Percentiles rank a stretch among this genome's conserved stretches.
These are phyloP conservation scores for Anthophora plumipes DNA, from an alignment of 2,888 invertebrate species.

Conservation along the genomic window DNA sequence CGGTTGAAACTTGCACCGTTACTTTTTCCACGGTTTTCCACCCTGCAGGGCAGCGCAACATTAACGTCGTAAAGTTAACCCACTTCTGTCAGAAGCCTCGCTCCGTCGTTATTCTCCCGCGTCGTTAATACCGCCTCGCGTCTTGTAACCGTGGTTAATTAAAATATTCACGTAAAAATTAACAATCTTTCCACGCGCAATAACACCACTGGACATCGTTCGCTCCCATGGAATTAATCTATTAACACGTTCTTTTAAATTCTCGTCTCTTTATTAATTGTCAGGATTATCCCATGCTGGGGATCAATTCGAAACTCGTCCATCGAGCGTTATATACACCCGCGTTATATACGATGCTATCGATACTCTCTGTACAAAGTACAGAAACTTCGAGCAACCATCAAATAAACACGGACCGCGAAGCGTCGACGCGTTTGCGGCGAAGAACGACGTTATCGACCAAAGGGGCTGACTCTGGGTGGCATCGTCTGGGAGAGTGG, in stretches of 20 bases:
- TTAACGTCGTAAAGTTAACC: slow-evolving; percentile 61
- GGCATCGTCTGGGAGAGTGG: not conserved
- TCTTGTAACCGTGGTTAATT: slow-evolving; percentile 50
- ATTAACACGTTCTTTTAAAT: not conserved
- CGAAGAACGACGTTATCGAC: slow-evolving; percentile 11
- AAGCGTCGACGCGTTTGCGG: slow-evolving; percentile 18
- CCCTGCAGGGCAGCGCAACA: slow-evolving; percentile 52
- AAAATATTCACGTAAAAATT: slow-evolving; percentile 54
- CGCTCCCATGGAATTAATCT: not conserved
- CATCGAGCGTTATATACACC: too few relatives aligned
- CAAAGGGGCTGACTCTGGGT: not conserved
- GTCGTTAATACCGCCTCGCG: slow-evolving; percentile 50
- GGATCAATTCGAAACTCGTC: too few relatives aligned
- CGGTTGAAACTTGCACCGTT: slow-evolving; percentile 35
- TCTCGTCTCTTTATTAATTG: slow-evolving; percentile 18
- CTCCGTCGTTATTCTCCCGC: slow-evolving; percentile 36
- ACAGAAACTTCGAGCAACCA: not conserved
- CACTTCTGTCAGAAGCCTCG: slow-evolving; percentile 54
- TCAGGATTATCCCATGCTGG: slow-evolving; percentile 7
- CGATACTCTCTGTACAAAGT: not conserved
- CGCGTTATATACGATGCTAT: not conserved
- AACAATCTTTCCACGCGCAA: slow-evolving; percentile 19
- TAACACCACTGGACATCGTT: not conserved
- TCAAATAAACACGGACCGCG: not conserved
- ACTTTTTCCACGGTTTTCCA: slow-evolving; percentile 49